A percentile compares a stretch with the other conserved stretches of the same genome.
These are phyloP conservation scores for Bradysia coprophila DNA, from an alignment of 1,140 invertebrate genomes.

Conservation along the genomic window DNA sequence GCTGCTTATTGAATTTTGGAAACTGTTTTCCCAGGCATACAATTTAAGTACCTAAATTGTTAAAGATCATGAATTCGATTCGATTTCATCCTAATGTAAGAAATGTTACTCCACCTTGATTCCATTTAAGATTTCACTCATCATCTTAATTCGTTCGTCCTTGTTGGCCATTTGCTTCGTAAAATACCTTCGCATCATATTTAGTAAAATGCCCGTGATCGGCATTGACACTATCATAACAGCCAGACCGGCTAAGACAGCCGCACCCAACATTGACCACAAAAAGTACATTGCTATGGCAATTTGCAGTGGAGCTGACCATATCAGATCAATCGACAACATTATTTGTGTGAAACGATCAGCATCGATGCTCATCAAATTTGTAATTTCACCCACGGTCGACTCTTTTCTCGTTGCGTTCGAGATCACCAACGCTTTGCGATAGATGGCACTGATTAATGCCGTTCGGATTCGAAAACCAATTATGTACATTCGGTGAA, in stretches of 20 bases:
- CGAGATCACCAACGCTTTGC: slow-evolving; percentile 67
- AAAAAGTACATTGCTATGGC: slow-evolving; percentile 31
- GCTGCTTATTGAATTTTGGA: slow-evolving; percentile 64
- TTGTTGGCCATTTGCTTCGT: slow-evolving; percentile 28
- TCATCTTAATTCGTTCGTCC: slow-evolving; percentile 55
- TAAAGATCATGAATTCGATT: neutral
- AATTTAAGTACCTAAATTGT: slow-evolving; percentile 53
- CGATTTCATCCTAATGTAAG: neutral
- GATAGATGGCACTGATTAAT: slow-evolving; percentile 83
- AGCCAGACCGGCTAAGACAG: slow-evolving; percentile 34
- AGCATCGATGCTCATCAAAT: slow-evolving; percentile 61
- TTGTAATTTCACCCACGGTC: slow-evolving; percentile 82
- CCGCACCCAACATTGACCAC: slow-evolving; percentile 27
- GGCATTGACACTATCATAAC: slow-evolving; percentile 25
- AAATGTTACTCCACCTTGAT: slow-evolving; percentile 28
- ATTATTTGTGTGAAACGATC: slow-evolving; percentile 73
- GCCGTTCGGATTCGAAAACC: slow-evolving; percentile 82
- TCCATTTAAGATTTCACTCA: slow-evolving; percentile 56
- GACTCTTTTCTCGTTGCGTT: slow-evolving; percentile 61
- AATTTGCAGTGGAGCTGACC: slow-evolving; percentile 33
- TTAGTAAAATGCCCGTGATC: neutral
- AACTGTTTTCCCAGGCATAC: slow-evolving; percentile 83
- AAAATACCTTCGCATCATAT: slow-evolving; percentile 15
- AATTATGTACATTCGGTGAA: slow-evolving; percentile 76
- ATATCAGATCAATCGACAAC: slow-evolving; percentile 1